A percentile compares a stretch with the other conserved stretches of the same genome.
Evolutionary conservation across 2,113 vertebrate genomes (phyloP).

Genomic region (Pavo muticus): DNA sequence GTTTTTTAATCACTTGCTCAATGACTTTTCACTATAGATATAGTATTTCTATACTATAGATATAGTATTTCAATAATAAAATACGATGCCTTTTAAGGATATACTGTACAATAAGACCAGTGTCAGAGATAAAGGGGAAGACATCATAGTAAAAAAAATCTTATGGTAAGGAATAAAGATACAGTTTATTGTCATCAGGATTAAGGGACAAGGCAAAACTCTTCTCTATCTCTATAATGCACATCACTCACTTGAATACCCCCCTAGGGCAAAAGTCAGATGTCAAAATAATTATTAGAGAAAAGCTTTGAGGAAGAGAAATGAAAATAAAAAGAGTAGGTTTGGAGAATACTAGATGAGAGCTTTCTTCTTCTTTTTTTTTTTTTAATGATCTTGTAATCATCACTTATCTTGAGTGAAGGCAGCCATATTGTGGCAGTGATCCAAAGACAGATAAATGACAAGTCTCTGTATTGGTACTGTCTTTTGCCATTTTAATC

Average conservation of each 20-base stretch:
- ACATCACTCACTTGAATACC: not conserved
- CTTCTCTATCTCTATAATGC: conserved; percentile 15
- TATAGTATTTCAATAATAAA: not conserved
- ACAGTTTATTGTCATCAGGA: not conserved
- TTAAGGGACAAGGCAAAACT: not conserved
- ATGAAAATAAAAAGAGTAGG: not conserved
- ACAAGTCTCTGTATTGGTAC: not conserved
- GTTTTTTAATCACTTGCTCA: not conserved
- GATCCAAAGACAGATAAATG: not conserved
- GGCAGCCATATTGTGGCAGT: not conserved
- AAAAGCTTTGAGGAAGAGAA: not conserved
- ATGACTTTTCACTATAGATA: not conserved
- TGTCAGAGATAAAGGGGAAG: not conserved
- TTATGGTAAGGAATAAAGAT: not conserved
- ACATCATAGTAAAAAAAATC: not conserved
- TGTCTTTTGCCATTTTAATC: not conserved
- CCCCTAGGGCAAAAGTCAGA: not conserved
- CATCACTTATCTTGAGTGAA: not conserved
- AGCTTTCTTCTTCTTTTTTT: not conserved
- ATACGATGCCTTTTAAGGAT: not conserved
- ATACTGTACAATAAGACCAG: not conserved
- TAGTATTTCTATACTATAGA: not conserved
- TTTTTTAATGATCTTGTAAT: not conserved
- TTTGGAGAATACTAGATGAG: not conserved
- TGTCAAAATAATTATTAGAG: not conserved